Conservation (phyloP, 2,888 invertebrate species). For the Lycaena phlaeas region DNA sequence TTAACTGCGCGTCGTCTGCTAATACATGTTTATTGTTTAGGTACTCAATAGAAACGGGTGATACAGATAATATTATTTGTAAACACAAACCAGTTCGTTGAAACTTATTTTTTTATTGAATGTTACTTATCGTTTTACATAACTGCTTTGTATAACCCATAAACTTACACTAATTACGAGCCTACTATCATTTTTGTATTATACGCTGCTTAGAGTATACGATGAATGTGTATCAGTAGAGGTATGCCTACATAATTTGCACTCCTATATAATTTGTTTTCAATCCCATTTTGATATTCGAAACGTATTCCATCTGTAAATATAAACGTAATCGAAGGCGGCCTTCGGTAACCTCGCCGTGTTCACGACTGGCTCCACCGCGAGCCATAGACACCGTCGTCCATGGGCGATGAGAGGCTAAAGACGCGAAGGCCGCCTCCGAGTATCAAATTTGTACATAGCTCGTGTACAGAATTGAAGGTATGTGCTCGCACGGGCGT, state of each 20-base stretch:
- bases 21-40: neutral
- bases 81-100: neutral
- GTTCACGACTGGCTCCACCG: neutral
- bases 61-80: neutral
- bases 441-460: conserved; percentile 19
- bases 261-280: neutral
- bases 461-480: conserved; percentile 17
- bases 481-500: conserved; percentile 9
- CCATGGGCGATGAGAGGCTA: neutral
- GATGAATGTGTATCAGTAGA: conserved; percentile 7
- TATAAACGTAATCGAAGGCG: conserved; percentile 1
- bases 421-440: neutral
- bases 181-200: conserved; percentile 4
- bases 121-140: neutral
- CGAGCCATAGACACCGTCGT: neutral
- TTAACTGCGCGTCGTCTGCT: neutral
- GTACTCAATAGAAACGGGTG: neutral
- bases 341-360: neutral
- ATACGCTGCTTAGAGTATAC: conserved; percentile 6
- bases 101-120: neutral
- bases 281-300: neutral
- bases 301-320: conserved; percentile 1
- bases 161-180: conserved; percentile 5
- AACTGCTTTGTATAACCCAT: conserved; percentile 5
- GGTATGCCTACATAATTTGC: conserved; percentile 7